Conservation (phyloP, 1,140 invertebrate species). For the Macrostomum lignano region DNA sequence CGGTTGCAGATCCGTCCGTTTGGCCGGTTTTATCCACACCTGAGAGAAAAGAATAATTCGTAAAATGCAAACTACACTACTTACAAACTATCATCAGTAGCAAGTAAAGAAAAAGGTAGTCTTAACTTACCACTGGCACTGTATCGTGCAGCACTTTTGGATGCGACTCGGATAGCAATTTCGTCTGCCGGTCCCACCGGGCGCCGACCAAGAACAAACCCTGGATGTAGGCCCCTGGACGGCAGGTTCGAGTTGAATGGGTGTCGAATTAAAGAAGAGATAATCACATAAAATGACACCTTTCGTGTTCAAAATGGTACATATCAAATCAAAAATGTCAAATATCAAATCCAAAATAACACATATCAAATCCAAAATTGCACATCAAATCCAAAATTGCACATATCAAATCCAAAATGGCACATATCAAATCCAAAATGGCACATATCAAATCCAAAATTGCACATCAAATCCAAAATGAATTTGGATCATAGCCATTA, state of each 20-base stretch:
- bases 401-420: constrained; percentile 2
- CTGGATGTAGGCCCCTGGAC: constrained; percentile 23
- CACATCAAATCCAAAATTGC: no score
- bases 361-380: no score
- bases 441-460: not conserved
- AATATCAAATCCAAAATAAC: no score
- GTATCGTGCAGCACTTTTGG: constrained; percentile 51
- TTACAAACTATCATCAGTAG: not conserved
- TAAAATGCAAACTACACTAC: not conserved
- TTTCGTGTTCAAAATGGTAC: constrained; percentile 3
- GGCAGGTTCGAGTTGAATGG: not conserved
- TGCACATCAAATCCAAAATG: not conserved
- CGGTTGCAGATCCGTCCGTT: constrained; percentile 31
- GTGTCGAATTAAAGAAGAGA: constrained; percentile 4
- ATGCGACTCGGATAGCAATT: constrained; percentile 42
- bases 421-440: not conserved
- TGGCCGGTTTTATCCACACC: not conserved
- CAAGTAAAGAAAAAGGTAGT: not conserved
- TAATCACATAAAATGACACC: no score
- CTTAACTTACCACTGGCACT: constrained; percentile 39
- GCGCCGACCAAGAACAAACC: constrained; percentile 30
- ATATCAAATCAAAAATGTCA: constrained; percentile 8
- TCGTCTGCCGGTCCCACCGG: constrained; percentile 29
- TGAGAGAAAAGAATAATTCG: no score
- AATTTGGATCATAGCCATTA: not conserved